These are phyloP conservation scores for Enteromius trimaculatus DNA, from an alignment of 2,797 vertebrate species.

Conservation along the genomic window DNA sequence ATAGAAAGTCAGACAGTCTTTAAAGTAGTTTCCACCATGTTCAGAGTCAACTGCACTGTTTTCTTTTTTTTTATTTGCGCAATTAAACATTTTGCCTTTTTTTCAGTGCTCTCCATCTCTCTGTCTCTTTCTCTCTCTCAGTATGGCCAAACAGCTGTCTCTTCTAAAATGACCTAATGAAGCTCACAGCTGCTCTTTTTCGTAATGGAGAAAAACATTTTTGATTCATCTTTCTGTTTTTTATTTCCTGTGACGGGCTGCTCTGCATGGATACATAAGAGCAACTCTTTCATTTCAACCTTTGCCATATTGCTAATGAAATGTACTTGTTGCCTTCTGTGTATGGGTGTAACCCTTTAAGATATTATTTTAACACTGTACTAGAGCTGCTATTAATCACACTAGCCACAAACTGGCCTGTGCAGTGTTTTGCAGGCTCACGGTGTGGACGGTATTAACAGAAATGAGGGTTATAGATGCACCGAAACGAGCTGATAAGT, in stretches of 20 bases:
- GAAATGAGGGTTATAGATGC: background rate
- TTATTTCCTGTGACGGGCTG: conserved; percentile 42
- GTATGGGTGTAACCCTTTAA: conserved; percentile 11
- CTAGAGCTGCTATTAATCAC: conserved; percentile 7
- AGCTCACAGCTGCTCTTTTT: conserved; percentile 46
- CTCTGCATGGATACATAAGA: conserved; percentile 5
- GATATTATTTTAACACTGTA: conserved; percentile 13
- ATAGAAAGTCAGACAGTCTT: background rate
- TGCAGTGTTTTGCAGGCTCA: background rate
- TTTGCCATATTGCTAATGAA: conserved; percentile 21
- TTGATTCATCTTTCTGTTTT: conserved; percentile 40
- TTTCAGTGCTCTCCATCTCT: background rate
- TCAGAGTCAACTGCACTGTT: background rate
- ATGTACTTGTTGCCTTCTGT: background rate
- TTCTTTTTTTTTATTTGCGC: background rate
- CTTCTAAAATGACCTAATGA: conserved; percentile 36
- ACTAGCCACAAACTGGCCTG: background rate
- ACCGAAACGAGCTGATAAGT: background rate
- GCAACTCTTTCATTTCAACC: conserved; percentile 19
- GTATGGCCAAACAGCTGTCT: conserved; percentile 50
- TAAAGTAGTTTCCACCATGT: background rate
- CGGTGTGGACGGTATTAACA: background rate
- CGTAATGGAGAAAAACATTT: conserved; percentile 40
- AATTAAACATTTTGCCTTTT: background rate
- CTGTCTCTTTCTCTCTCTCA: conserved; percentile 10